Conservation (phyloP, 2,888 invertebrate species). For the Zaprionus bogoriensis region DNA sequence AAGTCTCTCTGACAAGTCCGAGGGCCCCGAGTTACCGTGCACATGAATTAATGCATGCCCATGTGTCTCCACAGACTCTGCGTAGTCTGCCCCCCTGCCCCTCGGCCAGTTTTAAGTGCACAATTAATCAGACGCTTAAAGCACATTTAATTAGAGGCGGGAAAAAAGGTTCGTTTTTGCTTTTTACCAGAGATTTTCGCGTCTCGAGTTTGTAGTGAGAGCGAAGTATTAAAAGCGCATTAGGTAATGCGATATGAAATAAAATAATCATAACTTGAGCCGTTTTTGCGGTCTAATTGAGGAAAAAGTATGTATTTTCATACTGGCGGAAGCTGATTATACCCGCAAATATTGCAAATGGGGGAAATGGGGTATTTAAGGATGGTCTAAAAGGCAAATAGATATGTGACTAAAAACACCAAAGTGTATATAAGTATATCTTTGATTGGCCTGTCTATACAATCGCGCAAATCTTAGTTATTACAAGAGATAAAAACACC, state of each 20-base stretch:
- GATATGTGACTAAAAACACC: no score
- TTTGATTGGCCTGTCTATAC: no score
- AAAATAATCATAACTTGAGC: neutral
- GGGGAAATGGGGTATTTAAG: no score
- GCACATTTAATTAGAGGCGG: conserved; percentile 68
- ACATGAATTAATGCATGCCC: conserved; percentile 40
- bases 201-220: neutral
- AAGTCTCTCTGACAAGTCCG: conserved; percentile 56
- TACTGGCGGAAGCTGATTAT: no score
- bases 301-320: no score
- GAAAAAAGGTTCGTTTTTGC: neutral
- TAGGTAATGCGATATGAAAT: neutral
- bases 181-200: neutral
- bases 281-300: no score
- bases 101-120: conserved; percentile 41
- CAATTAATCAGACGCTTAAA: conserved; percentile 69
- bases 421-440: no score
- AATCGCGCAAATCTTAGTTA: no score
- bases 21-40: neutral
- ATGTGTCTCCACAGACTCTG: conserved; percentile 49
- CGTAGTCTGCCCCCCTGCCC: neutral
- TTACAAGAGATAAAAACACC: no score
- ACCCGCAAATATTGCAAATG: no score
- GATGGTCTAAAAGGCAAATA: no score
- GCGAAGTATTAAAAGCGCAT: neutral